Evolutionary conservation across 92 coral and sea anemone species (phyloP).

Genomic region (Montipora capitata): DNA sequence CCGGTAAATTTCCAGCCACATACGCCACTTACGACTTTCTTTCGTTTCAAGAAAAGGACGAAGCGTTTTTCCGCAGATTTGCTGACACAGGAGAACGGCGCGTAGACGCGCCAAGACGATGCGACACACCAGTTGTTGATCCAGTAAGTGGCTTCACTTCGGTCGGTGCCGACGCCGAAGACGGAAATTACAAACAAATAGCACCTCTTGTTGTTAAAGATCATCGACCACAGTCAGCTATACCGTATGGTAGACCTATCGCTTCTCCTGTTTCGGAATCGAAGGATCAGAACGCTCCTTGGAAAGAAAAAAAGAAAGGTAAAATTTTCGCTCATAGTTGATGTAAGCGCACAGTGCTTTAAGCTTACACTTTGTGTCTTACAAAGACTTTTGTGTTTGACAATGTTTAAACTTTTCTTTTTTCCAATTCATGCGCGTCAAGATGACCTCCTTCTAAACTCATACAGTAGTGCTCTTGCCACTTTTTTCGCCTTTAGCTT

Average conservation of each 20-base stretch:
- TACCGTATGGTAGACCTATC: slow-evolving; percentile 89
- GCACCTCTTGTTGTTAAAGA: slow-evolving; percentile 87
- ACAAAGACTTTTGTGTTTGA: no score
- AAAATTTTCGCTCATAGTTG: background rate
- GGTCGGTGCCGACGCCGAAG: slow-evolving; percentile 92
- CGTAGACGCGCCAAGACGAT: slow-evolving; percentile 88
- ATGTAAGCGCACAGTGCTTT: no score
- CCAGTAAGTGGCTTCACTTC: slow-evolving; percentile 92
- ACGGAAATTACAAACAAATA: slow-evolving; percentile 85
- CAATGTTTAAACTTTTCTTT: no score
- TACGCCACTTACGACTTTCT: slow-evolving; percentile 70
- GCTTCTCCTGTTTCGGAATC: slow-evolving; percentile 82
- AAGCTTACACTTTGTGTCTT: no score
- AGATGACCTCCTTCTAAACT: no score
- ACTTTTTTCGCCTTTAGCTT: no score
- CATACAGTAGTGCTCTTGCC: no score
- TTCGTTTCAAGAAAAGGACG: slow-evolving; percentile 88
- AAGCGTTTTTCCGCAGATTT: slow-evolving; percentile 78
- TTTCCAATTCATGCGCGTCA: no score
- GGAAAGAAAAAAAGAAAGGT: slow-evolving; percentile 85
- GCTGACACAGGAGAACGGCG: slow-evolving; percentile 88
- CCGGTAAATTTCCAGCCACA: slow-evolving; percentile 84
- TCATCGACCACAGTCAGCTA: slow-evolving; percentile 89
- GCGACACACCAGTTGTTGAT: slow-evolving; percentile 90
- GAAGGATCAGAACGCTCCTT: slow-evolving; percentile 81